phyloP scores from a whole-genome alignment of 2,113 vertebrate genomes.

The Hydropotes inermis region DNA sequence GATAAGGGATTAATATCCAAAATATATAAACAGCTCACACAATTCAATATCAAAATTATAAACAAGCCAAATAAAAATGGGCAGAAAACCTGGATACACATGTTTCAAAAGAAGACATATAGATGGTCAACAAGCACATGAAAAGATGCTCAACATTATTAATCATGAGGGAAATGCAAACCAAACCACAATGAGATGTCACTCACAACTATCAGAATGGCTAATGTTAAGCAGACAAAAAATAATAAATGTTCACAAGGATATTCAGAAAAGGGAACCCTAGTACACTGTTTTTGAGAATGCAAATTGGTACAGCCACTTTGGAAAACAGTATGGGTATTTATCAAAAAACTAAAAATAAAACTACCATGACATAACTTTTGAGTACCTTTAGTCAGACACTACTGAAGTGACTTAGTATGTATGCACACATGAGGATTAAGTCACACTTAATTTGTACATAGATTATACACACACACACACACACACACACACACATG shows the following conservation, averaged over 20 bases:
- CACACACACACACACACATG: background rate
- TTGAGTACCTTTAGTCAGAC: background rate
- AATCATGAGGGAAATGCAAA: background rate
- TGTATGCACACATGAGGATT: background rate
- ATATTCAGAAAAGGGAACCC: background rate
- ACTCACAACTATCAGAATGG: background rate
- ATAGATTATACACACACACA: background rate
- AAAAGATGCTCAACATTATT: background rate
- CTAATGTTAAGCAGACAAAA: background rate
- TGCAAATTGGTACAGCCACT: background rate
- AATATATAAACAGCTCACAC: background rate
- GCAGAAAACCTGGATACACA: background rate
- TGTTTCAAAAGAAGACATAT: background rate
- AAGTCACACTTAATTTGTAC: background rate
- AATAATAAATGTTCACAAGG: background rate
- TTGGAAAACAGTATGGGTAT: background rate
- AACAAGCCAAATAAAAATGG: background rate
- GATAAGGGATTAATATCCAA: background rate
- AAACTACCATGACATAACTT: background rate
- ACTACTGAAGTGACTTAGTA: background rate
- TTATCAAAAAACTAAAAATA: background rate
- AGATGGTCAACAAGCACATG: background rate
- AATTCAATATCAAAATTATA: background rate
- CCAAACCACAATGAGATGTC: background rate
- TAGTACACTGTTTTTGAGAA: background rate